Evolutionary conservation across 2,113 vertebrate genomes (phyloP).

Genomic region (Ondatra zibethicus): DNA sequence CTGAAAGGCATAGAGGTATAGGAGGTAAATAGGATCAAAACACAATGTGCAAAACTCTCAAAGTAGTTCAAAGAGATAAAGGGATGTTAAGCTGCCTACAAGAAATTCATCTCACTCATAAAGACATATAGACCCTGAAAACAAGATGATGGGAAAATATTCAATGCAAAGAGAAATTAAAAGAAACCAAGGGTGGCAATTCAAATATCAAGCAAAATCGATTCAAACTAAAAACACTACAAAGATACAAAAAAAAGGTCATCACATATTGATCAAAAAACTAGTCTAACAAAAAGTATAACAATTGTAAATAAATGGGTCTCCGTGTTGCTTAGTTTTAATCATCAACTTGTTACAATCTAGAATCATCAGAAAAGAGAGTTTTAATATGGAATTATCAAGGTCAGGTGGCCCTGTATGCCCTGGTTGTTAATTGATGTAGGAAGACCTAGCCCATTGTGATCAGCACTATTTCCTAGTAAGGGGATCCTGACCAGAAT

Average conservation of each 20-base stretch:
- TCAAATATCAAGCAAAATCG: background rate
- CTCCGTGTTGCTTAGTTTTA: background rate
- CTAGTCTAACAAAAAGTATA: background rate
- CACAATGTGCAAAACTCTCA: background rate
- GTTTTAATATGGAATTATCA: too few relatives aligned
- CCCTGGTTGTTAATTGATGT: too few relatives aligned
- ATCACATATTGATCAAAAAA: background rate
- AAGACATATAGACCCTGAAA: background rate
- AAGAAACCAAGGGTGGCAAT: background rate
- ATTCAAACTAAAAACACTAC: background rate
- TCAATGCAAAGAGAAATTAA: background rate
- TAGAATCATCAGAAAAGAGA: background rate
- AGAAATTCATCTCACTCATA: background rate
- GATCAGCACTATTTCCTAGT: too few relatives aligned
- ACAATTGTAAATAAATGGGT: background rate
- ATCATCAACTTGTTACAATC: background rate
- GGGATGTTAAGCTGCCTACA: background rate
- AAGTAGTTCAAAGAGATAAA: background rate
- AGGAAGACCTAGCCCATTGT: too few relatives aligned
- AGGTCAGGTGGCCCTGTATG: too few relatives aligned
- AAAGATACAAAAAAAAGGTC: background rate
- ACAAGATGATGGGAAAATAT: background rate
- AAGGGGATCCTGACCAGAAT: too few relatives aligned
- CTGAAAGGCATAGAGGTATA: background rate
- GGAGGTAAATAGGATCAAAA: background rate